Percentiles rank a stretch among this genome's conserved stretches.
Evolutionary conservation across 2,797 vertebrate genomes (phyloP).

Genomic region (Neosilurus mollespiculum): DNA sequence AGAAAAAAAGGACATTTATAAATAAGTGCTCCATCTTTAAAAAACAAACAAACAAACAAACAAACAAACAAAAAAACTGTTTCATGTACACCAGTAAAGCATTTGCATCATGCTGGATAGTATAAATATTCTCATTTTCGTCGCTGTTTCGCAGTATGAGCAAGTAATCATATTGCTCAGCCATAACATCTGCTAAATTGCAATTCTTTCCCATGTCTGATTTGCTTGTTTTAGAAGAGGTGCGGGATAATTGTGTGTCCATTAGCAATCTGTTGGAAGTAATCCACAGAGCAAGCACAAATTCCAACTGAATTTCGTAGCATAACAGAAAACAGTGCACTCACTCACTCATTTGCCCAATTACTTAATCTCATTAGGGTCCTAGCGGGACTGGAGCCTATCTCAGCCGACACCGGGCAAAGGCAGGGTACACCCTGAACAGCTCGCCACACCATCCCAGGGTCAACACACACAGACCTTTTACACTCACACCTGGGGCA

Average conservation of each 20-base stretch:
- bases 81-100: not conserved
- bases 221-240: not conserved
- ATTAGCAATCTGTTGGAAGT: not conserved
- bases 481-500: no score
- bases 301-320: not conserved
- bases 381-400: no score
- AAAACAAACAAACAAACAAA: no score
- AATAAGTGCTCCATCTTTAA: not conserved
- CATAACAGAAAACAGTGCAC: not conserved
- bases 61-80: not conserved
- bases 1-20: not conserved
- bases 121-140: not conserved
- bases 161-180: conserved; percentile 2
- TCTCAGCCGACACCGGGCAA: no score
- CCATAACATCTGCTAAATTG: not conserved
- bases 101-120: not conserved
- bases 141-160: not conserved
- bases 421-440: no score
- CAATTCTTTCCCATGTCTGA: not conserved
- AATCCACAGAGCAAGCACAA: not conserved
- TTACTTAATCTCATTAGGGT: no score
- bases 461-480: no score
- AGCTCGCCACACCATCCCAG: no score
- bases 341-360: no score
- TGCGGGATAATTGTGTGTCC: not conserved